These are phyloP conservation scores for Sebastes dallii DNA, from an alignment of 2,797 vertebrate species.

Conservation along the genomic window DNA sequence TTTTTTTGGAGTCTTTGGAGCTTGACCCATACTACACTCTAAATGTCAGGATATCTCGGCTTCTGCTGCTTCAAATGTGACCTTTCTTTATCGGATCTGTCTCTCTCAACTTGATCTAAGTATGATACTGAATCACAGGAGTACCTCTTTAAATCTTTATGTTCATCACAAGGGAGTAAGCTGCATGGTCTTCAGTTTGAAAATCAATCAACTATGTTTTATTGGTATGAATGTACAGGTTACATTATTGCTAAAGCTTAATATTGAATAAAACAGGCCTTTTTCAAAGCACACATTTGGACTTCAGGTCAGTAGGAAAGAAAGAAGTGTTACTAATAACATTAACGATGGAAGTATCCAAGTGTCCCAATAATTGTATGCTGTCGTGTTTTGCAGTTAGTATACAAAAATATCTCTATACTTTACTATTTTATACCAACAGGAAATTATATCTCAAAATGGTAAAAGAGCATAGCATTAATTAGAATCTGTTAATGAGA, in stretches of 20 bases:
- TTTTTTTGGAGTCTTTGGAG: neutral
- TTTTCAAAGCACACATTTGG: neutral
- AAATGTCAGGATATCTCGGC: neutral
- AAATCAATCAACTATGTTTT: neutral
- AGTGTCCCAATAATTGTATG: no score
- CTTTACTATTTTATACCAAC: neutral
- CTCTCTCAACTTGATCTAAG: neutral
- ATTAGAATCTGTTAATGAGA: neutral
- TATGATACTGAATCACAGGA: neutral
- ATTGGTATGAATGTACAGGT: neutral
- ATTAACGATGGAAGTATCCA: no score
- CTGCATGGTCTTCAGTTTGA: neutral
- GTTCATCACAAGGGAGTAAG: neutral
- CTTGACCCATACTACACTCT: neutral
- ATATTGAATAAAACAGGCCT: no score
- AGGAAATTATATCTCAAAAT: neutral
- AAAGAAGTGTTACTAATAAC: no score
- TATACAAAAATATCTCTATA: neutral
- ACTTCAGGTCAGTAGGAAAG: neutral
- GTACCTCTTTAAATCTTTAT: neutral
- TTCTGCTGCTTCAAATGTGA: neutral
- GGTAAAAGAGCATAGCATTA: neutral
- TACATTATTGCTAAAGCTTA: neutral
- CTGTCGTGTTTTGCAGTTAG: neutral
- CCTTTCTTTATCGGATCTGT: neutral